A percentile compares a stretch with the other conserved stretches of the same genome.
phyloP scores from a whole-genome alignment of 1,140 invertebrate species.

The Eriocheir sinensis region DNA sequence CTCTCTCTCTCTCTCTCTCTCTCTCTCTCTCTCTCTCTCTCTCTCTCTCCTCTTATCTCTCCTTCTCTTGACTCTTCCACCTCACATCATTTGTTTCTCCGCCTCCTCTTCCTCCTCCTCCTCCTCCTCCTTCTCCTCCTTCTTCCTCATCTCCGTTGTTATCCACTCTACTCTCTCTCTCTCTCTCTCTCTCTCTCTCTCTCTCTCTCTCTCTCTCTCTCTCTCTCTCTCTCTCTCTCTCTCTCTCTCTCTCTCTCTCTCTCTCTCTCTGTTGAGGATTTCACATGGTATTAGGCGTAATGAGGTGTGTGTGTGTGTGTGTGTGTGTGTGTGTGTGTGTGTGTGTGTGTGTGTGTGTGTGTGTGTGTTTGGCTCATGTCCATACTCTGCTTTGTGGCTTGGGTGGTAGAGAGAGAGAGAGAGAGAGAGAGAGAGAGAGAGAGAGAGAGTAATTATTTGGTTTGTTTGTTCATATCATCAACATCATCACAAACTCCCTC shows the following conservation, averaged over 20 bases:
- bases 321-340: too few species aligned
- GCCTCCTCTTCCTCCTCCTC: too few species aligned
- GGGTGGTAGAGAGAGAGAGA: neutral
- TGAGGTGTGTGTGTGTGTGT: too few species aligned
- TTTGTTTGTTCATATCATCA: neutral
- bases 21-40: neutral
- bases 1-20: neutral
- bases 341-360: constrained; percentile 9
- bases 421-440: neutral
- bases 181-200: neutral
- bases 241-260: neutral
- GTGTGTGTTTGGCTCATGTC: neutral
- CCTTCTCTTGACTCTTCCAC: too few species aligned
- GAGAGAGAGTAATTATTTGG: neutral
- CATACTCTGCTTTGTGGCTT: too few species aligned
- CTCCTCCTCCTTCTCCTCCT: too few species aligned
- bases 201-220: neutral
- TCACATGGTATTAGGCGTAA: too few species aligned
- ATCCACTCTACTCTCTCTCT: too few species aligned
- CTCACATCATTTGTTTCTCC: too few species aligned
- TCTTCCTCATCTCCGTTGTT: too few species aligned
- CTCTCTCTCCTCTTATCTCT: neutral
- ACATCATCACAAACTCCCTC: too few species aligned
- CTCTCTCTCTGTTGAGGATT: neutral
- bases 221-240: neutral